These are phyloP conservation scores for Lordiphosa stackelbergi DNA, from an alignment of 1,140 invertebrate genomes.

Conservation along the genomic window DNA sequence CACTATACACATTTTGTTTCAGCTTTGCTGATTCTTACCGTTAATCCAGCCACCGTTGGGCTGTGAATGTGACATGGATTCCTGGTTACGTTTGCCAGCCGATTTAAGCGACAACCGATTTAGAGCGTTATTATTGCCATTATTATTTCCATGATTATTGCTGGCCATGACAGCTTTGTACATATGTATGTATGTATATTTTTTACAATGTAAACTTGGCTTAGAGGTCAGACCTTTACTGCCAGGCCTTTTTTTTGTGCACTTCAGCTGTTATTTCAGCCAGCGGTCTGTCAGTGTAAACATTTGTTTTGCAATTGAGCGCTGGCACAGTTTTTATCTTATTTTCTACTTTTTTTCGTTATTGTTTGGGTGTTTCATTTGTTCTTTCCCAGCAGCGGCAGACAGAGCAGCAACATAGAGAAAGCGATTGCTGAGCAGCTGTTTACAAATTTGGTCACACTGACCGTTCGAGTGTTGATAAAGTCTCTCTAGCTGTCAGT, in stretches of 20 bases:
- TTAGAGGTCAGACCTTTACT: background rate
- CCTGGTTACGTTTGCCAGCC: constrained; percentile 67
- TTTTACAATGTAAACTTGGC: background rate
- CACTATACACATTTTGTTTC: too few species aligned
- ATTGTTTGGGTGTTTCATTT: too few species aligned
- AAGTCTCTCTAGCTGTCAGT: background rate
- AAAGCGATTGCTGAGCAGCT: too few species aligned
- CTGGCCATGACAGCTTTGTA: constrained; percentile 45
- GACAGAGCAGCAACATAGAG: too few species aligned
- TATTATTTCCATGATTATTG: constrained; percentile 48
- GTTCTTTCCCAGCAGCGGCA: too few species aligned
- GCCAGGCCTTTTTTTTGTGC: too few species aligned
- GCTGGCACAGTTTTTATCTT: too few species aligned
- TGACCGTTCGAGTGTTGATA: background rate
- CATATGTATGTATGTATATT: background rate
- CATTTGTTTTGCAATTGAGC: too few species aligned
- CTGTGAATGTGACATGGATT: constrained; percentile 84
- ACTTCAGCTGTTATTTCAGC: too few species aligned
- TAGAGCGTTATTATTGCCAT: constrained; percentile 49
- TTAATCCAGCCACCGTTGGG: constrained; percentile 88
- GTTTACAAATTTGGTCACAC: constrained; percentile 4
- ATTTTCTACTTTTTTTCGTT: background rate
- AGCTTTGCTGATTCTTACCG: constrained; percentile 80
- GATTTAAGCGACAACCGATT: constrained; percentile 63
- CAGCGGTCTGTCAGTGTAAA: too few species aligned